Conservation (phyloP, 2,797 vertebrate species). For the Danio jaintianensis region DNA sequence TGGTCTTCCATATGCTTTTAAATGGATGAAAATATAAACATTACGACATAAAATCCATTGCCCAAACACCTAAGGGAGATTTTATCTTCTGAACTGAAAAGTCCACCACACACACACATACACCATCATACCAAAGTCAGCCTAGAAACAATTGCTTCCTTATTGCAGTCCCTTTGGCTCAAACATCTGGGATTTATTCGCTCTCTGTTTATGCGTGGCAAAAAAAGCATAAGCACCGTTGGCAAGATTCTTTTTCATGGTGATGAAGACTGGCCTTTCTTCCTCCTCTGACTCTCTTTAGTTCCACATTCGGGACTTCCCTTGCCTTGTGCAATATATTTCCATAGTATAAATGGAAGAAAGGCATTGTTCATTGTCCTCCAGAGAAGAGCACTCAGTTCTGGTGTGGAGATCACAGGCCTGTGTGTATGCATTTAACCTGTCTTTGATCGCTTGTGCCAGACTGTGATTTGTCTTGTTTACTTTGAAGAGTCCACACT, state of each 20-base stretch:
- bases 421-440: constrained; percentile 40
- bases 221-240: constrained; percentile 60
- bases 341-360: constrained; percentile 48
- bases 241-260: constrained; percentile 56
- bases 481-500: constrained; percentile 41
- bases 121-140: constrained; percentile 9
- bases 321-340: constrained; percentile 52
- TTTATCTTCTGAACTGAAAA: constrained; percentile 1
- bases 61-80: neutral
- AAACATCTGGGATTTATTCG: constrained; percentile 49
- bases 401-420: constrained; percentile 47
- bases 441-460: constrained; percentile 48
- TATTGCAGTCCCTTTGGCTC: constrained; percentile 20
- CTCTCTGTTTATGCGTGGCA: constrained; percentile 57
- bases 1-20: neutral
- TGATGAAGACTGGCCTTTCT: constrained; percentile 53
- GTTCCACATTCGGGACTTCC: constrained; percentile 40
- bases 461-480: constrained; percentile 48
- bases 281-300: constrained; percentile 49
- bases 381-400: constrained; percentile 29
- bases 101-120: neutral
- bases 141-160: constrained; percentile 23
- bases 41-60: neutral
- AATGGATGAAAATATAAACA: neutral
- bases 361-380: constrained; percentile 50